phyloP scores from a whole-genome alignment of 2,888 invertebrate genomes.

The Pammene aurita region DNA sequence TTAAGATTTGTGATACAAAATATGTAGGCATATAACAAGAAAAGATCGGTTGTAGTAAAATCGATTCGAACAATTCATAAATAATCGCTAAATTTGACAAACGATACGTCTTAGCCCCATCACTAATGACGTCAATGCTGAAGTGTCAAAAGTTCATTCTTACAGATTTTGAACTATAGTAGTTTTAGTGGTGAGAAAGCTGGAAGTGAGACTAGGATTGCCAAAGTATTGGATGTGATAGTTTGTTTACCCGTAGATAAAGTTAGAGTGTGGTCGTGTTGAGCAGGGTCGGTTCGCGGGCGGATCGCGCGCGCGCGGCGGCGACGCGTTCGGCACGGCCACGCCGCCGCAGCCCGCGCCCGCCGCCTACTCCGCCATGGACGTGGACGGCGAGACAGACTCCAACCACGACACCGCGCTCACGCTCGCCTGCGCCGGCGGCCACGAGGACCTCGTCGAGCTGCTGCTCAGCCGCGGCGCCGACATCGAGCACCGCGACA shows the following conservation, averaged over 20 bases:
- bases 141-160: too few relatives aligned
- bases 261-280: too few relatives aligned
- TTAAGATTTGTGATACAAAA: too few relatives aligned
- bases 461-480: constrained; percentile 95
- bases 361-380: constrained; percentile 89
- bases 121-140: too few relatives aligned
- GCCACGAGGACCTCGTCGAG: constrained; percentile 97
- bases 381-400: constrained; percentile 99
- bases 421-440: constrained; percentile 98
- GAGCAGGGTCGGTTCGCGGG: constrained; percentile 66
- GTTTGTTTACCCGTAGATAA: too few relatives aligned
- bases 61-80: too few relatives aligned
- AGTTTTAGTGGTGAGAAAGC: too few relatives aligned
- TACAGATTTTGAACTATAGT: too few relatives aligned
- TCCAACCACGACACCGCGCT: constrained; percentile 99
- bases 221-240: not conserved
- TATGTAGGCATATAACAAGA: too few relatives aligned
- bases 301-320: constrained; percentile 50
- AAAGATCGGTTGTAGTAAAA: too few relatives aligned
- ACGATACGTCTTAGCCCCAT: too few relatives aligned
- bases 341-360: constrained; percentile 75
- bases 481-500: constrained; percentile 98
- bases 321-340: constrained; percentile 53
- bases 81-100: too few relatives aligned
- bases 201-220: not conserved